Conservation (phyloP, 2,797 vertebrate species). For the Setipinna tenuifilis region DNA sequence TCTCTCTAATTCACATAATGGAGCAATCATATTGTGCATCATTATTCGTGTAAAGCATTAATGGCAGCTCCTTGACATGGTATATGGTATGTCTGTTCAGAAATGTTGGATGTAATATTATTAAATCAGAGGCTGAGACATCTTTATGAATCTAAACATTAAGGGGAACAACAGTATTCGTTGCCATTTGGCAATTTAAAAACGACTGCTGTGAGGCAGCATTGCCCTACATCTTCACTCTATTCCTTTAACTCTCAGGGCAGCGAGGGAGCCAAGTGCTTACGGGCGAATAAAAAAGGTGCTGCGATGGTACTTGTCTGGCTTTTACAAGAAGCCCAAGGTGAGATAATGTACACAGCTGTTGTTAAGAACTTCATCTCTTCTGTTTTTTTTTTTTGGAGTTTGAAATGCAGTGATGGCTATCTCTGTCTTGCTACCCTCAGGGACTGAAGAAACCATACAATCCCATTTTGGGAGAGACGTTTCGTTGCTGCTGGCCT, state of each 20-base stretch:
- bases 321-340: constrained; percentile 97
- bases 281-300: constrained; percentile 90
- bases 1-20: too few species aligned
- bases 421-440: neutral
- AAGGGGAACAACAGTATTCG: neutral
- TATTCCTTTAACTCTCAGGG: constrained; percentile 66
- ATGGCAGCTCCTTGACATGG: too few species aligned
- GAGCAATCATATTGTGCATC: too few species aligned
- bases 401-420: neutral
- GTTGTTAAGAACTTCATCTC: neutral
- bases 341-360: constrained; percentile 65
- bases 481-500: constrained; percentile 91
- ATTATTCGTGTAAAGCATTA: too few species aligned
- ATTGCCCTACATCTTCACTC: neutral
- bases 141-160: neutral
- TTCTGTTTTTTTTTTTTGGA: neutral
- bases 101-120: too few species aligned
- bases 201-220: neutral
- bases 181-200: neutral
- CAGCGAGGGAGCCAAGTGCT: constrained; percentile 81
- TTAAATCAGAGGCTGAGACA: neutral
- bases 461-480: constrained; percentile 92
- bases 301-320: constrained; percentile 91
- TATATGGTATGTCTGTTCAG: too few species aligned
- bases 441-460: constrained; percentile 97